A percentile compares a stretch with the other conserved stretches of the same genome.
These are phyloP conservation scores for Liopterus haemorrhoidalis DNA, from an alignment of 2,888 invertebrate species.

Conservation along the genomic window DNA sequence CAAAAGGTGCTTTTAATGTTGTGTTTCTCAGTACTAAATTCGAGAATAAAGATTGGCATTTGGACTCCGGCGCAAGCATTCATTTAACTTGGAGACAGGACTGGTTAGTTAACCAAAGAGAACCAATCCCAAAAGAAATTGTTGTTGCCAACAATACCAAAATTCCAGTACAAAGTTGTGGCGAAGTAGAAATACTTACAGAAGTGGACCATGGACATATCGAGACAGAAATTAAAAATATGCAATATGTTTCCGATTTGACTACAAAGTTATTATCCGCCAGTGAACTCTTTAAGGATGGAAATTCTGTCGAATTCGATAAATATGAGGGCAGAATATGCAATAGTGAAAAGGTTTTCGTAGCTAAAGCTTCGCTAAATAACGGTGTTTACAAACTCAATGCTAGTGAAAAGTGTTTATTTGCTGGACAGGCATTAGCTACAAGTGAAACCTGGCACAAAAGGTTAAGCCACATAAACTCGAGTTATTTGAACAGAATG, in stretches of 20 bases:
- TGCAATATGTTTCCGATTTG: conserved; percentile 8
- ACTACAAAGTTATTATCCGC: conserved; percentile 10
- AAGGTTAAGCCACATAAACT: conserved; percentile 14
- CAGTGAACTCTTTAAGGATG: conserved; percentile 8
- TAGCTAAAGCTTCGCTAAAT: conserved; percentile 6
- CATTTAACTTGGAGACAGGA: conserved; percentile 1
- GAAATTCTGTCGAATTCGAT: conserved; percentile 8
- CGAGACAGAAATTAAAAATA: conserved; percentile 6
- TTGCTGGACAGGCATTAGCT: conserved; percentile 10
- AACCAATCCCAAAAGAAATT: neutral
- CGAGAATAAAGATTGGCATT: neutral
- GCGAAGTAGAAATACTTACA: neutral
- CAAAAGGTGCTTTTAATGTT: too few species aligned
- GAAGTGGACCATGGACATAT: neutral
- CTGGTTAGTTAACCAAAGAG: conserved; percentile 1
- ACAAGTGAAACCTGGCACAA: conserved; percentile 13
- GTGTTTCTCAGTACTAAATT: conserved; percentile 1
- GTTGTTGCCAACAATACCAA: neutral
- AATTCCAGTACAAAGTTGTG: neutral
- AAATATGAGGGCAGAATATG: conserved; percentile 3
- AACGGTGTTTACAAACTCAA: conserved; percentile 9
- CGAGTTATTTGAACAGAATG: conserved; percentile 16
- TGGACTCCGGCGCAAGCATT: neutral
- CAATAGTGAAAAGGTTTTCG: conserved; percentile 8
- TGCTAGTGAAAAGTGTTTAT: conserved; percentile 3